phyloP scores from a whole-genome alignment of 2,888 invertebrate species.

The Nemapogon koenigi region DNA sequence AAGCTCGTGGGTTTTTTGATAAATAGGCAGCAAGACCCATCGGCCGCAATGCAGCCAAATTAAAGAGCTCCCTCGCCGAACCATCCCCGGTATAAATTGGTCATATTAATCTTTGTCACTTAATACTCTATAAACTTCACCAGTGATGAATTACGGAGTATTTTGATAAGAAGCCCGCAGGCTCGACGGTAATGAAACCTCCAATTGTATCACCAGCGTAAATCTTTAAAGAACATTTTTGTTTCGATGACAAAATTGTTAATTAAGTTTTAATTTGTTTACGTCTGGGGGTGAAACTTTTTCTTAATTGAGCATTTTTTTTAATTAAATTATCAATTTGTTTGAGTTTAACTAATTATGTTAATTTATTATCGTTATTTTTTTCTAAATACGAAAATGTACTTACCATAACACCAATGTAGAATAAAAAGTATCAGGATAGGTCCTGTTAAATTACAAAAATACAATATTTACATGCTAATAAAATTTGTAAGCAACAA shows the following conservation, averaged over 20 bases:
- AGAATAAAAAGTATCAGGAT: too few species aligned
- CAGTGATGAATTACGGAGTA: constrained; percentile 32
- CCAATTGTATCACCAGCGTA: constrained; percentile 8
- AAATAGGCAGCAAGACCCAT: constrained; percentile 14
- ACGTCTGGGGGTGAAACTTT: too few species aligned
- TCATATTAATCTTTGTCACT: constrained; percentile 45
- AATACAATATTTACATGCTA: too few species aligned
- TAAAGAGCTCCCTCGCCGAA: constrained; percentile 18
- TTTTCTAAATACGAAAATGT: too few species aligned
- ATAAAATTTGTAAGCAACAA: too few species aligned
- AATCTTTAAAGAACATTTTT: constrained; percentile 5
- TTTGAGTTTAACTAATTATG: too few species aligned
- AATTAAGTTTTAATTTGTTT: constrained; percentile 9
- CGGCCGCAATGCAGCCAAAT: constrained; percentile 19
- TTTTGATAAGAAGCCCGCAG: constrained; percentile 21
- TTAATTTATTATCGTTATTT: too few species aligned
- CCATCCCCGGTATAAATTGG: constrained; percentile 31
- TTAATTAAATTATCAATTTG: too few species aligned
- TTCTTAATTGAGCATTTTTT: too few species aligned
- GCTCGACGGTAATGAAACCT: constrained; percentile 6
- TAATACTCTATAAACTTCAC: constrained; percentile 40
- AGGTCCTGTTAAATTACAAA: too few species aligned
- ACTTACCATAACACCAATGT: too few species aligned
- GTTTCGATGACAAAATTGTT: constrained; percentile 8
- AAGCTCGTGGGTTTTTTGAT: too few species aligned